Evolutionary conservation across 2,888 invertebrate species (phyloP).

Genomic region (Seladonia tumulorum): DNA sequence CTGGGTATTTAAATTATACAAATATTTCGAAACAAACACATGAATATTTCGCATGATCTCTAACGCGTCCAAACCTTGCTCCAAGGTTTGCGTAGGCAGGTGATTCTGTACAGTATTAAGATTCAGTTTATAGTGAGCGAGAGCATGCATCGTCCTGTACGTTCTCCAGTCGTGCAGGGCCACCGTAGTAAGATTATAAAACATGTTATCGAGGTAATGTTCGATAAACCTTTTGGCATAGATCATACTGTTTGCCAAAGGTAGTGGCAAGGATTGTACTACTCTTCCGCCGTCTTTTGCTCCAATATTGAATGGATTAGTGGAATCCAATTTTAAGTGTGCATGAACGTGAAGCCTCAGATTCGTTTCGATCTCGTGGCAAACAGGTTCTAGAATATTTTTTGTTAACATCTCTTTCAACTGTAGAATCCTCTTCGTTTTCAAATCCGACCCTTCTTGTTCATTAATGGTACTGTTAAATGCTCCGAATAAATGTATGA

Average conservation of each 20-base stretch:
- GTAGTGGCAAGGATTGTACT: constrained; percentile 73
- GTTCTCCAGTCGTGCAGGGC: constrained; percentile 99
- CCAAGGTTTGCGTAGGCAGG: constrained; percentile 97
- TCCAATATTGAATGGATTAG: constrained; percentile 89
- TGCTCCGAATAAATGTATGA: constrained; percentile 79
- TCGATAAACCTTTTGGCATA: constrained; percentile 87
- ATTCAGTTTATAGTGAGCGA: constrained; percentile 94
- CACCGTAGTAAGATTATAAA: constrained; percentile 98
- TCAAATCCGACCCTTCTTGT: constrained; percentile 71
- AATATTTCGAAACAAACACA: constrained; percentile 96
- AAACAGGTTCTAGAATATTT: constrained; percentile 89
- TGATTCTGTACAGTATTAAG: constrained; percentile 95
- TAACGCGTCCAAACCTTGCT: constrained; percentile 98
- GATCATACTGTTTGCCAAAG: constrained; percentile 72
- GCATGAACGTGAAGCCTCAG: constrained; percentile 96
- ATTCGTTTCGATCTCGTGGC: constrained; percentile 96
- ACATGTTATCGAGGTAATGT: constrained; percentile 96
- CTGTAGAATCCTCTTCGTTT: constrained; percentile 65
- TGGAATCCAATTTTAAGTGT: constrained; percentile 91
- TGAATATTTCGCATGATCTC: constrained; percentile 99
- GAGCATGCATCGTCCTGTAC: constrained; percentile 97
- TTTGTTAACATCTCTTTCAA: constrained; percentile 85
- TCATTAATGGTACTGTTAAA: constrained; percentile 76
- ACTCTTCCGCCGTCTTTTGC: constrained; percentile 88
- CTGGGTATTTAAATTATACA: constrained; percentile 98